Evolutionary conservation across 1,140 invertebrate species (phyloP).

Genomic region (Psilanteris sp.): DNA sequence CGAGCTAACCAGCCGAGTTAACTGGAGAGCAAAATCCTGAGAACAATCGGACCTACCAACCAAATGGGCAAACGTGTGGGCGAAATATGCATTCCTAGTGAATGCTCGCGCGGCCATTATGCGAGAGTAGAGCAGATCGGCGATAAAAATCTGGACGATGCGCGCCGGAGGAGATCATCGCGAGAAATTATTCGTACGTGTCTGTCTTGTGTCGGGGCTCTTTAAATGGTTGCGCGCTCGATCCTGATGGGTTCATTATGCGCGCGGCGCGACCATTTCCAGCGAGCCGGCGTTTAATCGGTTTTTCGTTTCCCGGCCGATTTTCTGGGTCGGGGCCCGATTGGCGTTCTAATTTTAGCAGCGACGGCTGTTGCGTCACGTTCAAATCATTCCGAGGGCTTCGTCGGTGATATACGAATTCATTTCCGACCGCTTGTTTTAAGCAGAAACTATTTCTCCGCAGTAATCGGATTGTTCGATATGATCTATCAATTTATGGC

Average conservation of each 20-base stretch:
- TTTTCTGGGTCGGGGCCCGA: neutral
- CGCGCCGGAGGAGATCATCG: constrained; percentile 39
- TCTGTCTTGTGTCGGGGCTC: constrained; percentile 17
- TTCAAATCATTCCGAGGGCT: constrained; percentile 3
- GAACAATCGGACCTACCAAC: constrained; percentile 76
- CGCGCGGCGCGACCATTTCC: constrained; percentile 3
- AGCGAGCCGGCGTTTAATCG: too few species aligned
- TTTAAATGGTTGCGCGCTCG: constrained; percentile 16
- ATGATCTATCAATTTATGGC: neutral
- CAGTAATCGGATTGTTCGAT: neutral
- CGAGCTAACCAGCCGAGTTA: constrained; percentile 69
- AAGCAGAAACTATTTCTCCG: constrained; percentile 12
- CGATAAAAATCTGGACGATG: constrained; percentile 58
- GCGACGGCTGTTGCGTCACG: constrained; percentile 24
- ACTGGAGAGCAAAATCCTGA: constrained; percentile 72
- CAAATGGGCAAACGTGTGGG: constrained; percentile 72
- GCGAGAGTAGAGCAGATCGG: constrained; percentile 63
- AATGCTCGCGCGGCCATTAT: constrained; percentile 56
- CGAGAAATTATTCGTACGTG: constrained; percentile 35
- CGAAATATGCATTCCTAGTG: constrained; percentile 75
- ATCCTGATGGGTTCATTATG: constrained; percentile 46
- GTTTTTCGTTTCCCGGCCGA: neutral
- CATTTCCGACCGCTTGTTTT: constrained; percentile 10
- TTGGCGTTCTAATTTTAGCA: constrained; percentile 23
- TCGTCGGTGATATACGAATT: constrained; percentile 34